These are phyloP conservation scores for Callionymus lyra DNA, from an alignment of 2,113 vertebrate genomes.

Conservation along the genomic window DNA sequence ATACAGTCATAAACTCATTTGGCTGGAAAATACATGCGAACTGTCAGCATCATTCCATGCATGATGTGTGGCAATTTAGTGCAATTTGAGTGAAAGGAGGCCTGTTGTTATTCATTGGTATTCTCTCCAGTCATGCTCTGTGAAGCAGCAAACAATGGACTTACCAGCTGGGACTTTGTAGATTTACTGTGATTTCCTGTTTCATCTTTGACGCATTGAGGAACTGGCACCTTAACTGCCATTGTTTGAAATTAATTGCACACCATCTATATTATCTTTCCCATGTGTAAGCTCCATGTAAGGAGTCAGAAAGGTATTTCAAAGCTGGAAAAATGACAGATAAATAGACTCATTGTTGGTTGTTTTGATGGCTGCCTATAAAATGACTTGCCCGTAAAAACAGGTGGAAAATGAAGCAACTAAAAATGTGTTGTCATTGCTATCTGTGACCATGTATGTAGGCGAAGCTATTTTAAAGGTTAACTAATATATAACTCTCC, in stretches of 20 bases:
- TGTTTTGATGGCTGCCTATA: too few relatives aligned
- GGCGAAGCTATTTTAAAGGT: too few relatives aligned
- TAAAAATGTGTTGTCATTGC: too few relatives aligned
- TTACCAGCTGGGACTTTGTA: slow-evolving; percentile 4
- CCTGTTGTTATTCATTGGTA: slow-evolving; percentile 2
- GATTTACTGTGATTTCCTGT: slow-evolving; percentile 5
- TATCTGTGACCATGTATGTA: too few relatives aligned
- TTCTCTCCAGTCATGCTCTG: background rate
- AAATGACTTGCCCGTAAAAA: too few relatives aligned
- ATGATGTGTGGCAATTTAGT: slow-evolving; percentile 2
- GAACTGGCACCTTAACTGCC: slow-evolving; percentile 25
- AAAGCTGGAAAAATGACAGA: slow-evolving; percentile 36
- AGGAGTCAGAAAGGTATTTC: slow-evolving; percentile 18
- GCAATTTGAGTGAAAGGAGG: slow-evolving; percentile 5
- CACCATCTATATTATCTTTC: too few relatives aligned
- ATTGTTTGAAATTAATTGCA: too few relatives aligned
- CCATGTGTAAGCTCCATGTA: too few relatives aligned
- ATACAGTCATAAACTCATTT: background rate
- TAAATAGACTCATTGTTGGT: too few relatives aligned
- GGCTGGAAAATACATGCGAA: slow-evolving; percentile 2
- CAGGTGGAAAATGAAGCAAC: too few relatives aligned
- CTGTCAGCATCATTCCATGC: slow-evolving; percentile 2
- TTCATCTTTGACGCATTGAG: slow-evolving; percentile 5
- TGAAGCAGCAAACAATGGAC: slow-evolving; percentile 10
- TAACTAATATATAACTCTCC: too few relatives aligned